Conservation (phyloP, 2,888 invertebrate genomes). For the Plebejus melissa region DNA sequence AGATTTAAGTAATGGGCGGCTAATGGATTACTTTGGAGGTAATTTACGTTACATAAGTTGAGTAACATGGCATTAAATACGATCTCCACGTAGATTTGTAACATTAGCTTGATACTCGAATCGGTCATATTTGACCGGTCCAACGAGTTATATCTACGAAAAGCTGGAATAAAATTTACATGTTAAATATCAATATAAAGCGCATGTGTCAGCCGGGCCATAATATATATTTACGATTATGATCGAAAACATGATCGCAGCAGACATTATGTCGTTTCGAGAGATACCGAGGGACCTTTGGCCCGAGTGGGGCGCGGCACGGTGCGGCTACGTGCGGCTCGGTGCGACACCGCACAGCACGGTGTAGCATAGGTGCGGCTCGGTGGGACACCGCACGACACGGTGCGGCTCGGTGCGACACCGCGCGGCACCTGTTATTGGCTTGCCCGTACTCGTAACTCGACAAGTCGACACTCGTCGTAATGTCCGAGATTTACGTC, state of each 20-base stretch:
- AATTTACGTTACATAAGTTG: slow-evolving; percentile 20
- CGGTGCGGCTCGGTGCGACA: not conserved
- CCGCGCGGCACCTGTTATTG: not conserved
- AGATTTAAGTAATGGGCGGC: slow-evolving; percentile 10
- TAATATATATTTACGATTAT: slow-evolving; percentile 35
- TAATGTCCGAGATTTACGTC: slow-evolving; percentile 66
- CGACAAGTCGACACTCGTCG: slow-evolving; percentile 49
- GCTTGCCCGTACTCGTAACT: slow-evolving; percentile 41
- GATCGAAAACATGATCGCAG: slow-evolving; percentile 35
- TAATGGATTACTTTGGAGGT: slow-evolving; percentile 6
- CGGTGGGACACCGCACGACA: not conserved
- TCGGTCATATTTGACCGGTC: not conserved
- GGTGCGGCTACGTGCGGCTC: not conserved
- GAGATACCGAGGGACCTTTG: slow-evolving; percentile 52
- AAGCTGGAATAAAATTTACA: slow-evolving; percentile 21
- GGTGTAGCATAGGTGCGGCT: no score
- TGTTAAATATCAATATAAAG: slow-evolving; percentile 26
- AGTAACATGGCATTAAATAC: slow-evolving; percentile 25
- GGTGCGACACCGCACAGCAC: no score
- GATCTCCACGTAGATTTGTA: not conserved
- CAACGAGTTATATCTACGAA: slow-evolving; percentile 2
- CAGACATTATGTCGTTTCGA: slow-evolving; percentile 53
- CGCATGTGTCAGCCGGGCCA: slow-evolving; percentile 31
- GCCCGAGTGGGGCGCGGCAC: slow-evolving; percentile 43
- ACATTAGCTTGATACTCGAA: not conserved